These are phyloP conservation scores for Orientallactaga bullata DNA, from an alignment of 2,113 vertebrate species.

Conservation along the genomic window DNA sequence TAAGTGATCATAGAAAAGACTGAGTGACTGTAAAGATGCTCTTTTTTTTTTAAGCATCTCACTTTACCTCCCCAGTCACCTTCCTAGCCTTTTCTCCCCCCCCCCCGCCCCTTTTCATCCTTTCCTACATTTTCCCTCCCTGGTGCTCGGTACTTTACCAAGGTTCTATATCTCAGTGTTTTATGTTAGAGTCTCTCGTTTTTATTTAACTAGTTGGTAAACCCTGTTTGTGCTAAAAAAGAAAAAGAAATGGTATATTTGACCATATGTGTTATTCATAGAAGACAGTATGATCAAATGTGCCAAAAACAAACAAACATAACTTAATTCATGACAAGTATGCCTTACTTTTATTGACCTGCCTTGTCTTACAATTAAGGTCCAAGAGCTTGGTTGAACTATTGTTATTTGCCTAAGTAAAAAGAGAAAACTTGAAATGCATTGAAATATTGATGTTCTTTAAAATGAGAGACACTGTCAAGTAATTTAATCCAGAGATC, in stretches of 20 bases:
- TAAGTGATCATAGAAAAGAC: slow-evolving; percentile 83
- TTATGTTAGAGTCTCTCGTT: slow-evolving; percentile 82
- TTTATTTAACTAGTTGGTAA: slow-evolving; percentile 82
- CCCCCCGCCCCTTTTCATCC: slow-evolving; percentile 64
- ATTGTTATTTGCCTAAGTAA: slow-evolving; percentile 87
- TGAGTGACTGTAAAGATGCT: slow-evolving; percentile 87
- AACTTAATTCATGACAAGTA: slow-evolving; percentile 87
- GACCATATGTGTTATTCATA: slow-evolving; percentile 89
- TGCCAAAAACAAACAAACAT: slow-evolving; percentile 87
- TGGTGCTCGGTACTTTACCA: slow-evolving; percentile 88
- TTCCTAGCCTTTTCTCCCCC: slow-evolving; percentile 38
- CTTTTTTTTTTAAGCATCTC: slow-evolving; percentile 76
- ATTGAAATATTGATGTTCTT: slow-evolving; percentile 89
- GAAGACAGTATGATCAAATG: slow-evolving; percentile 91
- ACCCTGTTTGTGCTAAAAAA: slow-evolving; percentile 83
- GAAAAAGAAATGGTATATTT: slow-evolving; percentile 87
- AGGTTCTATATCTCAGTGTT: slow-evolving; percentile 88
- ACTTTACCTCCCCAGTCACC: slow-evolving; percentile 73
- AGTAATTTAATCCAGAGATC: slow-evolving; percentile 86
- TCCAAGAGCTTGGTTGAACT: slow-evolving; percentile 88
- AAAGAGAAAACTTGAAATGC: slow-evolving; percentile 91
- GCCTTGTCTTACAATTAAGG: slow-evolving; percentile 89
- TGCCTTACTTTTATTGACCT: slow-evolving; percentile 91
- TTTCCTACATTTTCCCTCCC: slow-evolving; percentile 48
- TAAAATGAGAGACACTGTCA: slow-evolving; percentile 90